A percentile compares a stretch with the other conserved stretches of the same genome.
phyloP scores from a whole-genome alignment of 2,113 vertebrate genomes.

The Sylvia atricapilla region DNA sequence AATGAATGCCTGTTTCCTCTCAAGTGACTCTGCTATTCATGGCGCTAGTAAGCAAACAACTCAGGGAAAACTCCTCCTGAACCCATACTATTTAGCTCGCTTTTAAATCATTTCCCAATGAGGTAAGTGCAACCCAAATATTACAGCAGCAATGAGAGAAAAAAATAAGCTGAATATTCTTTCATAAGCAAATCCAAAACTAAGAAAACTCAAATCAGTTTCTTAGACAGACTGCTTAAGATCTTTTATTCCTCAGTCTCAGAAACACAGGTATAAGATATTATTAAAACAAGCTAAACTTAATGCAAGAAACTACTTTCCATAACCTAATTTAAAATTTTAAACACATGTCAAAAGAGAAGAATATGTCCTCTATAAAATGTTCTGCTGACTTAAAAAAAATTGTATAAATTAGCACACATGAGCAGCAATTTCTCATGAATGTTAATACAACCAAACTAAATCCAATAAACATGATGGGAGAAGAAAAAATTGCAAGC shows the following conservation, averaged over 20 bases:
- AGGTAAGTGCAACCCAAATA: not conserved
- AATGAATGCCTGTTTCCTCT: not conserved
- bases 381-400: not conserved
- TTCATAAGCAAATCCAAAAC: not conserved
- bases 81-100: not conserved
- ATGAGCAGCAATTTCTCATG: constrained; percentile 20
- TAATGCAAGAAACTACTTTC: not conserved
- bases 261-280: not conserved
- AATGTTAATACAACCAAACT: constrained; percentile 33
- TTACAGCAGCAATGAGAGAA: not conserved
- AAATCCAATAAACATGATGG: not conserved
- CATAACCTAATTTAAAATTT: not conserved
- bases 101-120: not conserved
- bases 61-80: not conserved
- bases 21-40: not conserved
- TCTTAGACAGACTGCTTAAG: not conserved
- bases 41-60: not conserved
- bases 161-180: not conserved
- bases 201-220: not conserved
- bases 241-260: not conserved
- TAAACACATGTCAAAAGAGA: not conserved
- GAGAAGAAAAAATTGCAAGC: not conserved
- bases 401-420: not conserved
- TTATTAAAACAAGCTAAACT: not conserved
- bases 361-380: not conserved